These are phyloP conservation scores for Ischnura elegans DNA, from an alignment of 2,888 invertebrate genomes.

Conservation along the genomic window DNA sequence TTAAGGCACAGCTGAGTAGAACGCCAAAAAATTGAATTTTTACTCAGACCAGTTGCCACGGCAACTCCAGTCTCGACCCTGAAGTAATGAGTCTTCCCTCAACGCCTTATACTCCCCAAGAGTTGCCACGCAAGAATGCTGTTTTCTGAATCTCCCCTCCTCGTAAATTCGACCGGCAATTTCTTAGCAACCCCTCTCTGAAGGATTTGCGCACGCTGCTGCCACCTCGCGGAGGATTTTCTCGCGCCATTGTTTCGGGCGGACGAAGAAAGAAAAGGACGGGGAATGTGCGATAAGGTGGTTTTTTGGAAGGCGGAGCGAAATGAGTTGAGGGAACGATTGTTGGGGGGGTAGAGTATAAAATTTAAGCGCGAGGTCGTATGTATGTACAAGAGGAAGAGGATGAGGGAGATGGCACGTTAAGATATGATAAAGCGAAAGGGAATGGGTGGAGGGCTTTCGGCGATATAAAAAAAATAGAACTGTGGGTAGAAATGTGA, in stretches of 20 bases:
- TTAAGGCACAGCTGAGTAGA: too few relatives aligned
- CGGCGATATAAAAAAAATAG: background rate
- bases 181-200: background rate
- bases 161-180: background rate
- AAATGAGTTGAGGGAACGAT: background rate
- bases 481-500: background rate
- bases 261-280: background rate
- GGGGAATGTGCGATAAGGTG: background rate
- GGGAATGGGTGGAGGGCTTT: background rate
- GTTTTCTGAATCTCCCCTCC: background rate
- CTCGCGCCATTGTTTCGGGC: background rate
- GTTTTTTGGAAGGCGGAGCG: background rate
- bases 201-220: too few relatives aligned
- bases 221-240: background rate
- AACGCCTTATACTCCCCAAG: background rate
- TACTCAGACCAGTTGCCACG: background rate
- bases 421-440: slow-evolving; percentile 12
- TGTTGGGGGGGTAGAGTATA: background rate
- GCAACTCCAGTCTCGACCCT: background rate
- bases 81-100: background rate
- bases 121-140: background rate
- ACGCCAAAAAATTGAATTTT: too few relatives aligned
- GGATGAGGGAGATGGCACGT: background rate
- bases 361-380: slow-evolving; percentile 5
- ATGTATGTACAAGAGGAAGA: background rate